Percentiles rank a stretch among this genome's conserved stretches.
These are phyloP conservation scores for Diarsia mendica DNA, from an alignment of 2,888 invertebrate species.

Conservation along the genomic window DNA sequence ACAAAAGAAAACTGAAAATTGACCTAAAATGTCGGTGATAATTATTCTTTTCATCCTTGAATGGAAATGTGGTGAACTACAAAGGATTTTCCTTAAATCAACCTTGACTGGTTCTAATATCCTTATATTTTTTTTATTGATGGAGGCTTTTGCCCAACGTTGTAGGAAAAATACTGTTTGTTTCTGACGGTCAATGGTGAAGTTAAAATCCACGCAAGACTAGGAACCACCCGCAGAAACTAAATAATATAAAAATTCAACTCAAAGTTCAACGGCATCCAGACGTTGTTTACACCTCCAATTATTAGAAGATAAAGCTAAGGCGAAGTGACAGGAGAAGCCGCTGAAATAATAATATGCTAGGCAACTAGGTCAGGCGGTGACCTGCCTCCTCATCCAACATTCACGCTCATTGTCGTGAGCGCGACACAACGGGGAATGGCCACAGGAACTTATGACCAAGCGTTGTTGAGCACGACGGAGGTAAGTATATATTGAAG, in stretches of 20 bases:
- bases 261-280: neutral
- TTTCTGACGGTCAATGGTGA: neutral
- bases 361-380: slow-evolving; percentile 69
- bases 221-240: neutral
- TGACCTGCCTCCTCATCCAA: slow-evolving; percentile 70
- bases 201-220: neutral
- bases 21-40: neutral
- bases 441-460: slow-evolving; percentile 4
- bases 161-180: neutral
- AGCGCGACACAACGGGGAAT: slow-evolving; percentile 13
- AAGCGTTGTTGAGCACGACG: neutral
- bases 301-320: slow-evolving; percentile 44
- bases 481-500: neutral
- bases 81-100: neutral
- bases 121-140: neutral
- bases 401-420: slow-evolving; percentile 71
- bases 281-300: slow-evolving; percentile 23
- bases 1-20: neutral
- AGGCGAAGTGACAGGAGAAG: slow-evolving; percentile 44
- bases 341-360: slow-evolving; percentile 62
- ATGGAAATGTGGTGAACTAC: neutral
- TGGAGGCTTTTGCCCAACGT: neutral
- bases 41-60: neutral
- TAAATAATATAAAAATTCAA: neutral
- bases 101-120: neutral